Evolutionary conservation across 2,113 vertebrate species (phyloP), one percentile per base, ranked within the genome.

Genomic region (Saguinus midas): DNA sequence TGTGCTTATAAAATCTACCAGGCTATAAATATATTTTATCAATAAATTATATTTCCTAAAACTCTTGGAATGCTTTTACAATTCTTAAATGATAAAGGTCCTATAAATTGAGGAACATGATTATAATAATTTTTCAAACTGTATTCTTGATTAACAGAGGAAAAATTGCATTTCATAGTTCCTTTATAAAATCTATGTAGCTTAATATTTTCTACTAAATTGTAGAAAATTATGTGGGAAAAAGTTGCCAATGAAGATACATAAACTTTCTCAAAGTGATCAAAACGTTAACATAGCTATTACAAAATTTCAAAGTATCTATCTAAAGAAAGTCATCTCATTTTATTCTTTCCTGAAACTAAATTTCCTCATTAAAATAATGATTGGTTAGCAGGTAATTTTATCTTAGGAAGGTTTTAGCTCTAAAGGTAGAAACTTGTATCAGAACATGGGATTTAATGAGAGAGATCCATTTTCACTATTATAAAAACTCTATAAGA

Each of bases 281-380:
- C n/a, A 92, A 92, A 87, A 76, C 75, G 6, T 66, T 73, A 78
- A 55, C 43, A 87, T 3, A 64, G 18, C 45, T 35, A 29, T 91
- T 48, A 94, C 2, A 87, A 61, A 91, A 93, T 57, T 84, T 93
- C 4, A 87, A 81, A 87, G 87, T 87, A 88, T 29, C 23, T 57
- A 64, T n/a, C 4, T 48, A 76, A 55, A 32, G 50, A 94, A 94
- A 82, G 11, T 52, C 18, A 88, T 9, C 4, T 95, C 13, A 87
- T 43, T 96, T 85, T 75, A 73, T 50, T 86, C 16, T 86, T 64
- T 82, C 37, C 27, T 78, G 29, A 85, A 70, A 76, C 20, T 25
- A 45, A 88, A 94, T 85, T 85, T 91, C 17, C 37, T 95, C 45
- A 87, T 68, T 43, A 78, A 95, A 85, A 75, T 81, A 93, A 70